Evolutionary conservation across 2,797 vertebrate species (phyloP).

Genomic region (Onychomys arenicola): DNA sequence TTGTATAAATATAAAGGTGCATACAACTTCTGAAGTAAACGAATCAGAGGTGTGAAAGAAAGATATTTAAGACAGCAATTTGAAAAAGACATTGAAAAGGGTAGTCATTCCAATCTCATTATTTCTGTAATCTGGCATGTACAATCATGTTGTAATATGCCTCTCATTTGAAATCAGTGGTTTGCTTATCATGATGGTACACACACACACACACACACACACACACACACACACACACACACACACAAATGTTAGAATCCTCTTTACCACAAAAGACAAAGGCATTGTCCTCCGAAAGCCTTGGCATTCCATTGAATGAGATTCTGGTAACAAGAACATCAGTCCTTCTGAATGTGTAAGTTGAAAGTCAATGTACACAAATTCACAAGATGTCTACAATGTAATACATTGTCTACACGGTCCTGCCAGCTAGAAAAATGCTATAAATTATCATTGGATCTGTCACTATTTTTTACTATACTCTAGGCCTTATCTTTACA

Average conservation of each 20-base stretch:
- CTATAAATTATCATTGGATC: neutral
- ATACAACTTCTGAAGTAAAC: neutral
- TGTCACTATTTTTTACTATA: neutral
- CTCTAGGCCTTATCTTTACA: neutral
- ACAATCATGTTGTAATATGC: constrained; percentile 13
- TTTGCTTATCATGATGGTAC: constrained; percentile 33
- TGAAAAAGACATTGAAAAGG: constrained; percentile 12
- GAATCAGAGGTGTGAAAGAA: neutral
- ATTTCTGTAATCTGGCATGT: neutral
- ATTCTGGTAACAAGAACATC: neutral
- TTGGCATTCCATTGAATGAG: neutral
- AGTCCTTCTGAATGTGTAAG: neutral
- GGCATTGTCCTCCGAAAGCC: neutral
- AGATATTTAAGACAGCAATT: neutral
- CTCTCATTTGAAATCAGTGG: constrained; percentile 26
- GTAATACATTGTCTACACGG: neutral
- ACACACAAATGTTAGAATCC: neutral
- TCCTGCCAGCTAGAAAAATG: neutral
- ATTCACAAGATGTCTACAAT: neutral
- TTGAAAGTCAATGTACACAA: constrained; percentile 8
- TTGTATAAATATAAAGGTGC: neutral
- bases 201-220: neutral
- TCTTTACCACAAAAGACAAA: constrained; percentile 52
- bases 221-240: neutral
- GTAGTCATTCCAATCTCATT: neutral